phyloP scores from a whole-genome alignment of 2,797 vertebrate species.

The Nasua narica region DNA sequence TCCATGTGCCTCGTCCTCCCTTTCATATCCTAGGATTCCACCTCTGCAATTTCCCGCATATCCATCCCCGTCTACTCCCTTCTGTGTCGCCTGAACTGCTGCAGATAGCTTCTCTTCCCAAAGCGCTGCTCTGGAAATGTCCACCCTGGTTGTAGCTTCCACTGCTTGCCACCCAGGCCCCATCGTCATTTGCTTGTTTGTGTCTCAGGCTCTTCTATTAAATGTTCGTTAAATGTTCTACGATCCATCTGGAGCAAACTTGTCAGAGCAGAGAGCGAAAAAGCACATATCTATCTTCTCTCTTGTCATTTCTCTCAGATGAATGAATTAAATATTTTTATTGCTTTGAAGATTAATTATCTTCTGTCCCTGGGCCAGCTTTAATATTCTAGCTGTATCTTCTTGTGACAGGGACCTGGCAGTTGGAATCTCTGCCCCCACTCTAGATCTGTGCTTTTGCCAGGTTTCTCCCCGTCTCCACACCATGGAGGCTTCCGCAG shows the following conservation, averaged over 20 bases:
- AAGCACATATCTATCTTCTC: conserved; percentile 68
- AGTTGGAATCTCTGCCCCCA: conserved; percentile 5
- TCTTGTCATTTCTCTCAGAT: conserved; percentile 66
- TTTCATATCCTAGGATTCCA: background rate
- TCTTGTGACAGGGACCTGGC: conserved; percentile 42
- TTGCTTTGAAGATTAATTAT: conserved; percentile 77
- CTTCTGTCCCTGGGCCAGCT: conserved; percentile 47
- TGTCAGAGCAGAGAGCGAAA: conserved; percentile 45
- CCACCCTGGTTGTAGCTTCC: background rate
- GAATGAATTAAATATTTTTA: conserved; percentile 77
- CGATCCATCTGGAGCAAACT: conserved; percentile 21
- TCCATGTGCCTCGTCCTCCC: background rate
- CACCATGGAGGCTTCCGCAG: background rate
- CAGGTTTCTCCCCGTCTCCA: background rate
- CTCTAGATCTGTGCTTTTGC: background rate
- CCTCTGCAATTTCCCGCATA: background rate
- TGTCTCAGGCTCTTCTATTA: conserved; percentile 40
- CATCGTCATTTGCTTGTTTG: conserved; percentile 35
- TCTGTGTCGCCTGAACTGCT: background rate
- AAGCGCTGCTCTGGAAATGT: conserved; percentile 5
- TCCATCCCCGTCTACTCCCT: background rate
- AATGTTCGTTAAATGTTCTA: conserved; percentile 56
- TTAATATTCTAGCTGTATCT: conserved; percentile 63
- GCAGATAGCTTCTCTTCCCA: background rate
- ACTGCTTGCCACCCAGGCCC: background rate